Percentiles rank a stretch among this genome's conserved stretches.
Conservation (phyloP, 92 coral and sea anemone species). For the Zoanthus solanderi region DNA sequence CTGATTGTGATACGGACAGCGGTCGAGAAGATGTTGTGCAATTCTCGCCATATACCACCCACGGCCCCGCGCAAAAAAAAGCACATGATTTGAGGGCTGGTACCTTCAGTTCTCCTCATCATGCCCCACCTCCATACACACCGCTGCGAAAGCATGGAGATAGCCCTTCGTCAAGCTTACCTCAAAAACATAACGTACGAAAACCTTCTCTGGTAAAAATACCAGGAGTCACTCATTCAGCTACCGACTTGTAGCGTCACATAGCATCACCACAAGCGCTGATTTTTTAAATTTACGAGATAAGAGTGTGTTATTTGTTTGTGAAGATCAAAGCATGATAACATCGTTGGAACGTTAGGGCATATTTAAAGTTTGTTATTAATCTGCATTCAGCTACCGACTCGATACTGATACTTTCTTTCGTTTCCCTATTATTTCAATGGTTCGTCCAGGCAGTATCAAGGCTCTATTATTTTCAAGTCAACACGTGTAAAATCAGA, state of each 20-base stretch:
- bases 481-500: not conserved
- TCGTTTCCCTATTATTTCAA: not conserved
- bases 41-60: slow-evolving; percentile 81
- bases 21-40: slow-evolving; percentile 82
- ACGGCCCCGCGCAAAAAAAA: slow-evolving; percentile 57
- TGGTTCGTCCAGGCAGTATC: not conserved
- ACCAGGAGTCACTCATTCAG: slow-evolving; percentile 67
- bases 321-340: not conserved
- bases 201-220: slow-evolving; percentile 45
- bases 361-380: not conserved
- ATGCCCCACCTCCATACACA: slow-evolving; percentile 27
- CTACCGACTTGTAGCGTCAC: slow-evolving; percentile 60
- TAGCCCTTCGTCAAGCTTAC: slow-evolving; percentile 43
- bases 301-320: not conserved
- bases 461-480: not conserved
- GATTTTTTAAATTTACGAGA: too few relatives aligned
- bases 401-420: not conserved
- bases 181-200: slow-evolving; percentile 48
- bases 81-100: slow-evolving; percentile 47
- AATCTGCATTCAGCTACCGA: not conserved
- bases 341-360: not conserved
- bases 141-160: slow-evolving; percentile 31
- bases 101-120: slow-evolving; percentile 7
- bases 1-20: slow-evolving; percentile 82
- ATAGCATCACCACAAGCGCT: not conserved